Conservation (phyloP, 2,888 invertebrate genomes). For the Xiphydria camelus region DNA sequence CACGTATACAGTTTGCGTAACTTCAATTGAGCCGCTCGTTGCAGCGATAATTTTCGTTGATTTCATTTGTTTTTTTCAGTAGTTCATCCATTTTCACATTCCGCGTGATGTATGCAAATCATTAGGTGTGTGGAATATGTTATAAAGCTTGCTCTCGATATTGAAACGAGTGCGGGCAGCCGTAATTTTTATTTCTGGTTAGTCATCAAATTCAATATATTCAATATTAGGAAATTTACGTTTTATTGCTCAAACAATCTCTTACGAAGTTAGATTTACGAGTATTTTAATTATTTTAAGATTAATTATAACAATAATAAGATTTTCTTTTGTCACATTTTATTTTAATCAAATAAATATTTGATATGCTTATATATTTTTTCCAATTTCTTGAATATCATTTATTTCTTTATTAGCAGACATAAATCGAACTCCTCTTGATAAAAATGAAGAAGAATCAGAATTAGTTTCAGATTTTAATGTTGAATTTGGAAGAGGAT, state of each 20-base stretch:
- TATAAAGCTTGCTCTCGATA: too few relatives aligned
- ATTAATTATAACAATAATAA: conserved; percentile 62
- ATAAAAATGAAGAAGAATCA: conserved; percentile 79
- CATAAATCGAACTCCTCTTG: conserved; percentile 75
- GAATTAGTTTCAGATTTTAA: conserved; percentile 82
- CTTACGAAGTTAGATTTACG: conserved; percentile 76
- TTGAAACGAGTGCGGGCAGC: too few relatives aligned
- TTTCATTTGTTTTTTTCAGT: too few relatives aligned
- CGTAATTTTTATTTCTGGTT: conserved; percentile 67
- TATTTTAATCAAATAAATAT: conserved; percentile 60
- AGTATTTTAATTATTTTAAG: conserved; percentile 66
- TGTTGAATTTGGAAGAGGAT: conserved; percentile 73
- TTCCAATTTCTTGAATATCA: conserved; percentile 64
- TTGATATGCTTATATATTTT: conserved; percentile 60
- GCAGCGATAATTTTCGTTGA: too few relatives aligned
- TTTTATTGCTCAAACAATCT: conserved; percentile 73
- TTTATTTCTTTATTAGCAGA: conserved; percentile 68
- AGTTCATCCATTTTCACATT: too few relatives aligned
- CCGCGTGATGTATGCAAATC: too few relatives aligned
- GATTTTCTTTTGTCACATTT: conserved; percentile 62
- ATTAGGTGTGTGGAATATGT: too few relatives aligned
- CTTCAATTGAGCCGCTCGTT: too few relatives aligned
- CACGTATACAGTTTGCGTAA: too few relatives aligned
- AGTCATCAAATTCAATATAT: conserved; percentile 75
- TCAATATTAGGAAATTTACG: conserved; percentile 71